Evolutionary conservation across 2,113 vertebrate species (phyloP).

Genomic region (Reinhardtius hippoglossoides): DNA sequence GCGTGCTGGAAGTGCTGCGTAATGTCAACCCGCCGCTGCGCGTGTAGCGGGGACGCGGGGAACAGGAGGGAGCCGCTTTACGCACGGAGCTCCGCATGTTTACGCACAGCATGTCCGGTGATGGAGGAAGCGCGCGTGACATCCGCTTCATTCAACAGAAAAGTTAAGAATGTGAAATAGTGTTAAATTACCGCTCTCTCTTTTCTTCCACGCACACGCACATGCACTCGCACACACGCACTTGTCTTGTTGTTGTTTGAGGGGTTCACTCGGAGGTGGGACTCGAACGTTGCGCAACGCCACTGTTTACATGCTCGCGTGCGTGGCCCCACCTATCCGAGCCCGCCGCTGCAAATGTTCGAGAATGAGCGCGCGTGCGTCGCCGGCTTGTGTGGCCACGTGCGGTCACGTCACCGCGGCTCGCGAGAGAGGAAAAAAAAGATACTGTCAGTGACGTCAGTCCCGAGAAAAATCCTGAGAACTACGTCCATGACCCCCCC

Average conservation of each 20-base stretch:
- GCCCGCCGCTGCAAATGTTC: conserved; percentile 61
- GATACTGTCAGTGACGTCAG: conserved; percentile 73
- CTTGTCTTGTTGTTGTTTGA: not conserved
- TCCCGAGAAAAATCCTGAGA: conserved; percentile 48
- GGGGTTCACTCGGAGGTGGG: not conserved
- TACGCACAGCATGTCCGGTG: not conserved
- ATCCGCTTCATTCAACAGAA: not conserved
- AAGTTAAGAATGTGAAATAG: not conserved
- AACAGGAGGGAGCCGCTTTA: no score
- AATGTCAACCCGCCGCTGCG: conserved; percentile 31
- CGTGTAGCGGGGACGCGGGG: no score
- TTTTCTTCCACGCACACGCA: no score
- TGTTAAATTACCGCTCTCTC: no score
- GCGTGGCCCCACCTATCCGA: conserved; percentile 74
- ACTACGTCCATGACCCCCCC: conserved; percentile 25
- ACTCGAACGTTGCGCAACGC: conserved; percentile 74
- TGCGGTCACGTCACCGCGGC: conserved; percentile 71
- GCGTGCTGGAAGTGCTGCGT: conserved; percentile 59
- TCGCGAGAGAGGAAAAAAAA: not conserved
- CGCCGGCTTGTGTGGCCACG: not conserved
- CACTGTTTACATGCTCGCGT: conserved; percentile 80
- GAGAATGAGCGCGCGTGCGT: conserved; percentile 42
- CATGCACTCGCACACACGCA: no score
- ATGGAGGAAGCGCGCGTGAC: not conserved
- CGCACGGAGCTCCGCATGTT: not conserved